phyloP scores from a whole-genome alignment of 2,797 vertebrate species.

The Hyperoplus lanceolatus region DNA sequence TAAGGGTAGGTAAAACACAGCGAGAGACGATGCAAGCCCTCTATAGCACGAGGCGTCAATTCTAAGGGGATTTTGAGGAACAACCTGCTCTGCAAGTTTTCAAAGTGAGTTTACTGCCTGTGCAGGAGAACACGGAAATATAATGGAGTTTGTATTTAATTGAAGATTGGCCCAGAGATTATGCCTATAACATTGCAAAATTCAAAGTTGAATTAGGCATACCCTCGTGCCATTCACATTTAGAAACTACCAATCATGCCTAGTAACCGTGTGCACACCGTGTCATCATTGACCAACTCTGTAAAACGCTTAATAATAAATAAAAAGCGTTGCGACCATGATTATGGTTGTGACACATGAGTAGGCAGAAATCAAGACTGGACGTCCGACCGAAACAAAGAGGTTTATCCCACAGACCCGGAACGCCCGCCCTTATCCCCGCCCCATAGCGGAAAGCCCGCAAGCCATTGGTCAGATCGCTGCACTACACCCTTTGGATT shows the following conservation, averaged over 20 bases:
- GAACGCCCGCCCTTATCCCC: slow-evolving; percentile 54
- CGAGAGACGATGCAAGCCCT: background rate
- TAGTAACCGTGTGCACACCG: background rate
- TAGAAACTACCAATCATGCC: background rate
- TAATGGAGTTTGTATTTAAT: background rate
- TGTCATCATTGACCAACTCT: background rate
- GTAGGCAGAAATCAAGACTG: slow-evolving; percentile 44
- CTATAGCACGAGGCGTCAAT: background rate
- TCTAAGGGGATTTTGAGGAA: background rate
- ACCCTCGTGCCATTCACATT: too few species aligned
- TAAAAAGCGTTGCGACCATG: too few species aligned
- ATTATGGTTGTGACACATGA: background rate
- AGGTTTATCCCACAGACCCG: slow-evolving; percentile 67
- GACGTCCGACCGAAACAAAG: slow-evolving; percentile 84
- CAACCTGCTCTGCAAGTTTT: background rate
- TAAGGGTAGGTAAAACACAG: slow-evolving; percentile 41
- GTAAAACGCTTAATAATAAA: too few species aligned
- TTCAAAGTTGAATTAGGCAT: background rate
- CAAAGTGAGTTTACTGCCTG: background rate
- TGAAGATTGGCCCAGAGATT: too few species aligned
- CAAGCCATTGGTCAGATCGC: slow-evolving; percentile 55
- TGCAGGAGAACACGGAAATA: background rate
- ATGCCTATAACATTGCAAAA: background rate
- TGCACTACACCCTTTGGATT: slow-evolving; percentile 60
- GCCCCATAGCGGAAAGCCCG: slow-evolving; percentile 25